Percentiles rank a stretch among this genome's conserved stretches.
These are phyloP conservation scores for Uloborus plumipes DNA, from an alignment of 2,888 invertebrate species.

Conservation along the genomic window DNA sequence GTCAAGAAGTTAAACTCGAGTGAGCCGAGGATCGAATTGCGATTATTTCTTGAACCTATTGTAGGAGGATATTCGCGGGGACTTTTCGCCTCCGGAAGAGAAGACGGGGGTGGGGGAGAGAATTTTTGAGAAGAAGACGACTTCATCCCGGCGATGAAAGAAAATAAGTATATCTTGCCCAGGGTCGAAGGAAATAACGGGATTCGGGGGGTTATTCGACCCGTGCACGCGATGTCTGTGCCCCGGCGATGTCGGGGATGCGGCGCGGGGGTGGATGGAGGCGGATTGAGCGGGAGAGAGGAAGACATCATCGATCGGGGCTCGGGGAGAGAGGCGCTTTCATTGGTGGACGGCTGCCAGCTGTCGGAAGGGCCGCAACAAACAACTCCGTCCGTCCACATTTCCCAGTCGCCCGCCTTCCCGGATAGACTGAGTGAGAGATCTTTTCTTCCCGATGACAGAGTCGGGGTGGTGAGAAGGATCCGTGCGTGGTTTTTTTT, in stretches of 20 bases:
- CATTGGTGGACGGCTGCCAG: slow-evolving; percentile 40
- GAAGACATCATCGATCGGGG: slow-evolving; percentile 34
- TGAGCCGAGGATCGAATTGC: too few species aligned
- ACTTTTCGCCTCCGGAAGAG: too few species aligned
- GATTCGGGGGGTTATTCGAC: slow-evolving; percentile 19
- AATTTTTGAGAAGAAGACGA: too few species aligned
- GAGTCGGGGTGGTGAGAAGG: slow-evolving; percentile 6
- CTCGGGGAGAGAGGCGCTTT: slow-evolving; percentile 8
- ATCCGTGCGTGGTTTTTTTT: not conserved
- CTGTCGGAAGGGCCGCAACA: slow-evolving; percentile 33
- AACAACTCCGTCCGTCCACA: slow-evolving; percentile 21
- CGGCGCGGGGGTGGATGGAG: slow-evolving; percentile 21
- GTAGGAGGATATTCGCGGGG: too few species aligned
- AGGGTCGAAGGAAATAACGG: slow-evolving; percentile 12
- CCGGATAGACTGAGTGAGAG: slow-evolving; percentile 15
- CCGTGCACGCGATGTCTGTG: slow-evolving; percentile 39
- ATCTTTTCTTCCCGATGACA: slow-evolving; percentile 12
- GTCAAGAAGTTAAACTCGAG: too few species aligned
- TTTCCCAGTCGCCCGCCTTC: slow-evolving; percentile 19
- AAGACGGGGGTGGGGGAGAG: too few species aligned
- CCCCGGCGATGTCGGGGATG: slow-evolving; percentile 1
- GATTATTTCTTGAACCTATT: too few species aligned
- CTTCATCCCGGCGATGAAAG: too few species aligned
- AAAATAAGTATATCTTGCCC: too few species aligned
- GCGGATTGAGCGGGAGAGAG: slow-evolving; percentile 3